Percentiles rank a stretch among this genome's conserved stretches.
Evolutionary conservation across 2,113 vertebrate genomes (phyloP).

Genomic region (Callaeas wilsoni): DNA sequence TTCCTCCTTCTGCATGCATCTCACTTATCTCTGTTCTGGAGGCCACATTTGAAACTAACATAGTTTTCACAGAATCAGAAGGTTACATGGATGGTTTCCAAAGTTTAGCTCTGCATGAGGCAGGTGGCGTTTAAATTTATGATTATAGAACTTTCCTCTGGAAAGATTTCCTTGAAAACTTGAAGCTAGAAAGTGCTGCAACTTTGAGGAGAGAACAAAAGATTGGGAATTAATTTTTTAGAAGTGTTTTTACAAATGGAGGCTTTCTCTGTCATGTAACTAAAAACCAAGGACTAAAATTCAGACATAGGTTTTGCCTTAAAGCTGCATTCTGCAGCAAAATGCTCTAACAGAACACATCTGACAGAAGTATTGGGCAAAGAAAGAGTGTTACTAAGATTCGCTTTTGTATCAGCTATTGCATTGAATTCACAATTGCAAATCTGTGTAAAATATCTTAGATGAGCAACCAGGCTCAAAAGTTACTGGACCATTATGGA

Average conservation of each 20-base stretch:
- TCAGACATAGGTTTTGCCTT: neutral
- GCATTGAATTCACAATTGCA: neutral
- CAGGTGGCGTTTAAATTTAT: neutral
- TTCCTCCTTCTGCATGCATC: neutral
- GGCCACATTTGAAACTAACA: neutral
- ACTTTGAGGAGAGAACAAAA: neutral
- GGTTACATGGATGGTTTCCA: neutral
- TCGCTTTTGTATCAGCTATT: neutral
- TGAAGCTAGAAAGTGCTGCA: neutral
- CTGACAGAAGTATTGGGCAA: neutral
- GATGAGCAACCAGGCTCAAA: neutral
- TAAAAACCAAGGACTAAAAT: neutral
- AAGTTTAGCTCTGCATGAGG: neutral
- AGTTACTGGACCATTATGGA: neutral
- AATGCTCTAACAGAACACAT: neutral
- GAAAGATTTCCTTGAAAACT: neutral
- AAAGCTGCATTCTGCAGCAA: neutral
- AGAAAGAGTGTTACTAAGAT: neutral
- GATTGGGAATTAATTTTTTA: neutral
- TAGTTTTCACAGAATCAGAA: neutral
- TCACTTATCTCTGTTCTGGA: neutral
- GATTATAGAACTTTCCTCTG: neutral
- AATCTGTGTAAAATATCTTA: neutral
- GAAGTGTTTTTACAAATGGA: neutral
- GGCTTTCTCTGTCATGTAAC: neutral